Base-by-base conservation (phyloP, 2,888 invertebrate genomes). In the Archaeoteleia sp. region DNA sequence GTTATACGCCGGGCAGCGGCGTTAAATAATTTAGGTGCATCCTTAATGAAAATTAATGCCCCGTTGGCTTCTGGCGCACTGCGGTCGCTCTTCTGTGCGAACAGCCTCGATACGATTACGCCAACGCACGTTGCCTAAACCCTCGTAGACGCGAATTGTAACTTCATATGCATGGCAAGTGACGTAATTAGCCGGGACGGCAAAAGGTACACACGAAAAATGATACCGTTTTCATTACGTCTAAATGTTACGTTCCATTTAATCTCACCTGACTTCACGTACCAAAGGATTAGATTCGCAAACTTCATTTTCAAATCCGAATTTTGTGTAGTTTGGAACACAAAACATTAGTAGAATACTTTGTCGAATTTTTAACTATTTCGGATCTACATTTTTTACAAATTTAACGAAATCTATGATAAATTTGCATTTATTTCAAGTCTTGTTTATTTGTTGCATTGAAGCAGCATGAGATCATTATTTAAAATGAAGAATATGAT, bases 1-100 rank as follows among this genome's bases (percentile, higher is more conserved):
- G 40, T 57, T 57, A 12, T 32, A 32, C 25, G 39, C n/a, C 40
- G 57, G 40, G 29, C 39, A 25, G 39, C 2, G 48, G 40, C 39
- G 48, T 58, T 58, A 58, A 58, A 58, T 48, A 58, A 58, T 58
- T 58, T 48, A 48, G 48, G n/a, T 23, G 57, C 43, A 49, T 25
- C 58, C 60, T 60, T 60, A 43, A 60, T 60, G 60, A 60, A 58
- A 58, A 42, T 60, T 60, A 60, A 60, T 51, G 60, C 49, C 49
- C 40, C 49, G 60, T 42, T 49, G 49, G 43, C 20, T 51, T 49
- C 49, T 49, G 34, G 32, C 49, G 60, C 49, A 49, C 30, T 49
- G 58, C 60, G 39, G 60, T 51, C 51, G 43, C 60, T 60, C 29
- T 43, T 60, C 45, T 30, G 32, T 48, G 25, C 46, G 57, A 30